Percentiles rank a stretch among this genome's conserved stretches.
These are phyloP conservation scores for Habropoda laboriosa DNA, from an alignment of 1,140 invertebrate genomes.

Conservation along the genomic window DNA sequence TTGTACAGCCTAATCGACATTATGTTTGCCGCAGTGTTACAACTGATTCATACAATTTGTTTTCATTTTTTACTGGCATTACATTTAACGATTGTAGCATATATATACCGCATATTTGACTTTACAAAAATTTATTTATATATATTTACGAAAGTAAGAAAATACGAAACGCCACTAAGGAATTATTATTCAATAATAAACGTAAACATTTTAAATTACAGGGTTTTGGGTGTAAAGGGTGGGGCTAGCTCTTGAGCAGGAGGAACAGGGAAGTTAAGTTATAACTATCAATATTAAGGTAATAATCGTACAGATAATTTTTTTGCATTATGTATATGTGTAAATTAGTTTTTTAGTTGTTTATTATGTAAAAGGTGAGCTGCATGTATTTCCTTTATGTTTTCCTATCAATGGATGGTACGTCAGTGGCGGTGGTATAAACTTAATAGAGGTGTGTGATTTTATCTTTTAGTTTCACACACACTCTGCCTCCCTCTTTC, in stretches of 20 bases:
- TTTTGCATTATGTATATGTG: slow-evolving; percentile 77
- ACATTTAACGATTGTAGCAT: slow-evolving; percentile 70
- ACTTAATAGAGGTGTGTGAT: slow-evolving; percentile 74
- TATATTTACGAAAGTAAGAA: slow-evolving; percentile 81
- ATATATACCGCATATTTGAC: slow-evolving; percentile 67
- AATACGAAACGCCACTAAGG: slow-evolving; percentile 81
- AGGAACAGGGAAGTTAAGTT: slow-evolving; percentile 72
- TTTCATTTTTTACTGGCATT: slow-evolving; percentile 67
- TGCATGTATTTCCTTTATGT: slow-evolving; percentile 74
- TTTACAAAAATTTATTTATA: slow-evolving; percentile 80
- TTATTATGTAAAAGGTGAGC: slow-evolving; percentile 80
- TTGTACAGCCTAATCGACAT: slow-evolving; percentile 50
- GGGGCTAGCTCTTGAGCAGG: slow-evolving; percentile 63
- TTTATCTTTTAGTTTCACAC: slow-evolving; percentile 68
- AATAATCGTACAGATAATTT: slow-evolving; percentile 81
- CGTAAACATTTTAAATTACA: slow-evolving; percentile 76
- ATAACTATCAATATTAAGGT: slow-evolving; percentile 81
- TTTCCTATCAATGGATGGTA: slow-evolving; percentile 76
- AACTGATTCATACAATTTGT: slow-evolving; percentile 74
- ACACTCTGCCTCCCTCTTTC: slow-evolving; percentile 64
- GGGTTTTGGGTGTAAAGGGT: slow-evolving; percentile 48
- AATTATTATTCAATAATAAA: slow-evolving; percentile 77
- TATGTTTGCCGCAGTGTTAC: slow-evolving; percentile 42
- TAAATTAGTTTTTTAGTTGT: slow-evolving; percentile 80
- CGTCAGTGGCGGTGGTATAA: slow-evolving; percentile 74